Base-by-base conservation (phyloP, 2,797 vertebrate genomes). In the Lophura swinhoii region DNA sequence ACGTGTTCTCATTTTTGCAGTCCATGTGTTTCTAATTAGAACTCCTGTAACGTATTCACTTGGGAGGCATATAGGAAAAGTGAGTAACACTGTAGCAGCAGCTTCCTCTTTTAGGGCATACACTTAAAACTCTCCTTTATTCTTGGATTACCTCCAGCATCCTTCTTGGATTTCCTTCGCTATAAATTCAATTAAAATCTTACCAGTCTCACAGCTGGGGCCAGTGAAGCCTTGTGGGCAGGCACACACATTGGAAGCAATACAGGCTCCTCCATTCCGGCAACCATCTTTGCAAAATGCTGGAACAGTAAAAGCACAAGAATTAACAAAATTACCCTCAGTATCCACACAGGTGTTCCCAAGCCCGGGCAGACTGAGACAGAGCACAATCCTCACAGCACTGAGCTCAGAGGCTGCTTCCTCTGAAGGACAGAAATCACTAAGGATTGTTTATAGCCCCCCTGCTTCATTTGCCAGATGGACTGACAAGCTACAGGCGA, bases 181-280 rank as follows among this genome's bases (percentile, higher is more conserved):
- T 1, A 4, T 81, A 88, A 96, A 96, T 41, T 39, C 81, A 87
- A 69, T 80, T 70, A 67, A 71, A 90, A 78, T 93, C 98, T 98
- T 98, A 99, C 99, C 99, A 93, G 98, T 99, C 97, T 99, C 99
- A 91, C 99, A 99, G 94, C 98, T 98, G 96, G 97, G 97, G 33
- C 99, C 99, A 1, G 99, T 99, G 96, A 99, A 99, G 85, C 99
- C 99, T 96, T 99, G 99, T 64, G 98, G 98, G 96, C 99, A 99
- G 83, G 99, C 97, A 83, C 99, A 99, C 90, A 98, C 98, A 70
- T 99, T 98, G 44, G 99, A 98, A 67, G 99, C 98, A 64, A 99
- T 97, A 39, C 99, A 99, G 95, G 98, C 98, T 60, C 99, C 99
- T 78, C 99, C 99, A 0, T 99, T 99, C 95, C 99, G 98, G 97